A percentile compares a stretch with the other conserved stretches of the same genome.
These are phyloP conservation scores for Corythaixoides concolor DNA, from an alignment of 2,113 vertebrate genomes.

Conservation along the genomic window DNA sequence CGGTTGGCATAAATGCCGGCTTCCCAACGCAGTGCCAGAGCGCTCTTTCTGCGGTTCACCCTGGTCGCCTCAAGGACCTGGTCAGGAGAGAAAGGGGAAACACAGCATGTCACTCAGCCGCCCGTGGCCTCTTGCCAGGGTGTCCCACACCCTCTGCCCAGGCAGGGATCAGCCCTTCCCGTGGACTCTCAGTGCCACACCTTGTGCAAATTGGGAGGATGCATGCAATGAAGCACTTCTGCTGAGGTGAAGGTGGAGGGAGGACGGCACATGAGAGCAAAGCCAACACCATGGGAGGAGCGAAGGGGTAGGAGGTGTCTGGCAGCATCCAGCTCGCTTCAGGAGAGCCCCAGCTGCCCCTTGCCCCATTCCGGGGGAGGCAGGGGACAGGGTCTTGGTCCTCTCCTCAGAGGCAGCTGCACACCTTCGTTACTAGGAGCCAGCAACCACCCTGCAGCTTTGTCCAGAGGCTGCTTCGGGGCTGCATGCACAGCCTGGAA, in stretches of 20 bases:
- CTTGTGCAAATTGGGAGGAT: not conserved
- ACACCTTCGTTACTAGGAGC: not conserved
- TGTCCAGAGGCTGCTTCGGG: not conserved
- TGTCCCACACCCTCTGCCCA: rapidly evolving
- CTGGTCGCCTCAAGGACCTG: conserved; percentile 96
- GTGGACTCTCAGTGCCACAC: not conserved
- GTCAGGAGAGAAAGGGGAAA: conserved; percentile 12
- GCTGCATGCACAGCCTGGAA: not conserved
- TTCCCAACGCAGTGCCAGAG: conserved; percentile 94
- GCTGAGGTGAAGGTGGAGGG: not conserved
- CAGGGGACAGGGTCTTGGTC: not conserved
- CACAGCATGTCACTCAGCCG: not conserved
- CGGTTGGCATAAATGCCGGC: conserved; percentile 95
- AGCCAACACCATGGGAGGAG: not conserved
- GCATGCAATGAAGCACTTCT: not conserved
- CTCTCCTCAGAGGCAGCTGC: not conserved
- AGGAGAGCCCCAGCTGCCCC: not conserved
- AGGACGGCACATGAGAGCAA: not conserved
- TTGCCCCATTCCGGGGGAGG: not conserved
- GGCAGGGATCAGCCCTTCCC: not conserved
- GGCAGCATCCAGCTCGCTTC: not conserved
- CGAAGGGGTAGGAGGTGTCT: not conserved
- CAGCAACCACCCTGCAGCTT: not conserved
- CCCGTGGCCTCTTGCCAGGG: rapidly evolving
- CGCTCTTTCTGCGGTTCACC: conserved; percentile 94